Evolutionary conservation across 2,113 vertebrate species (phyloP), one percentile per base, ranked within the genome.

Genomic region (Bolborhynchus lineola): DNA sequence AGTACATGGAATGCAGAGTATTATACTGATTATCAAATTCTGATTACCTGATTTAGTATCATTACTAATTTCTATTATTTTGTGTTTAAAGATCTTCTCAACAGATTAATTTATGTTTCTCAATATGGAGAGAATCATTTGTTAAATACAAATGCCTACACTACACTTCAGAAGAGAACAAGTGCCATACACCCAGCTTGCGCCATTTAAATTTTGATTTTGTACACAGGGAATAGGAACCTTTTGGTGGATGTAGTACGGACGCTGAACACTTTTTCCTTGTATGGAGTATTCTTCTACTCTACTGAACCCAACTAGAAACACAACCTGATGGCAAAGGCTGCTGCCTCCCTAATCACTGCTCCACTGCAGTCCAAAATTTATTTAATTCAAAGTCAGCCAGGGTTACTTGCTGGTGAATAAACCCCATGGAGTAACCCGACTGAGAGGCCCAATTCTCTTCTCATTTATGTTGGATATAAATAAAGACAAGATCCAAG

Each of bases 401-500:
- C 42, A 57, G 47, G 47, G 23, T 71, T 81, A 88, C 44, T 75
- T 21, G 33, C 4, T 84, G 57, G 35, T 87, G 52, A 79, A 39
- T 17, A 57, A 91, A 17, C 62, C 42, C 29, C 7, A 35, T 8
- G 31, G 44, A 70, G 41, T 82, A 91, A 62, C 24, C 17, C 82
- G 69, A 78, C 57, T 52, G 52, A 91, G 65, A 85, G n/a, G 76
- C 49, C 17, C 49, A 83, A 71, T 76, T 79, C 31, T 55, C 67
- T 60, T 63, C 69, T 86, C 69, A 82, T 71, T 93, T 78, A 47
- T 63, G 41, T 1, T 47, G 47, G 53, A 63, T 72, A 86, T 67
- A 79, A 93, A 77, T 46, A 77, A 82, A 81, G 70, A 86, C 75
- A 92, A 95, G 90, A 93, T 60, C 28, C 70, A 90, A 55, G 68